These are phyloP conservation scores for Mixornis gularis DNA, from an alignment of 2,113 vertebrate species.

Conservation along the genomic window DNA sequence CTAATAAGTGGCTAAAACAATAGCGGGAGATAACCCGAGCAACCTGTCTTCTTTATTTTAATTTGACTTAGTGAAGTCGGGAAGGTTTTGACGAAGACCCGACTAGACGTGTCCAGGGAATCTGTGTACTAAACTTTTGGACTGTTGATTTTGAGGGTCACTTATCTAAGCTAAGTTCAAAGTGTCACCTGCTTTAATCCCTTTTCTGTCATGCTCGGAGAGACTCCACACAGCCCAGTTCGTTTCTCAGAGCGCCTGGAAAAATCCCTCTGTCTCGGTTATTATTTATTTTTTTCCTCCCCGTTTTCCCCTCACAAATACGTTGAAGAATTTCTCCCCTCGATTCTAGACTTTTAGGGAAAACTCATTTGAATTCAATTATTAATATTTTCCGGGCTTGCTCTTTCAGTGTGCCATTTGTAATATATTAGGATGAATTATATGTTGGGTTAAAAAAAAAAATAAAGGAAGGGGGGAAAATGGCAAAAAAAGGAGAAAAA, in stretches of 20 bases:
- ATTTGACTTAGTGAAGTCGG: conserved; percentile 46
- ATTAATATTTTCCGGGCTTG: conserved; percentile 60
- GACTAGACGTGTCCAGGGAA: conserved; percentile 56
- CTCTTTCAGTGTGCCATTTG: conserved; percentile 42
- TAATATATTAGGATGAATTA: conserved; percentile 62
- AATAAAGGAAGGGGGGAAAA: fast-evolving
- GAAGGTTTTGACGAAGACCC: conserved; percentile 61
- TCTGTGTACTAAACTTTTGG: conserved; percentile 69
- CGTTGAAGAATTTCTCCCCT: neutral
- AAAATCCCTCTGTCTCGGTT: neutral
- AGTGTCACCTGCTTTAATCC: conserved; percentile 70
- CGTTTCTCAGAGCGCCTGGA: neutral
- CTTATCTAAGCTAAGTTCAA: conserved; percentile 70
- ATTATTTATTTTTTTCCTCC: neutral
- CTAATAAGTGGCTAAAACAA: conserved; percentile 67
- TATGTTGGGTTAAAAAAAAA: neutral
- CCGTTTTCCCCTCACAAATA: neutral
- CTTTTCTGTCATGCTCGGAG: conserved; percentile 49
- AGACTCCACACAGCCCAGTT: conserved; percentile 41
- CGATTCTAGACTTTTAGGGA: neutral
- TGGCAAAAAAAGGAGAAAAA: neutral
- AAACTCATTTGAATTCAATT: conserved; percentile 57
- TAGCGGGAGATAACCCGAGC: conserved; percentile 61
- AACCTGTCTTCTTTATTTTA: conserved; percentile 62
- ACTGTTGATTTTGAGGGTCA: conserved; percentile 71